phyloP scores from a whole-genome alignment of 2,888 invertebrate species.

The Himalopsyche kuldschensis region DNA sequence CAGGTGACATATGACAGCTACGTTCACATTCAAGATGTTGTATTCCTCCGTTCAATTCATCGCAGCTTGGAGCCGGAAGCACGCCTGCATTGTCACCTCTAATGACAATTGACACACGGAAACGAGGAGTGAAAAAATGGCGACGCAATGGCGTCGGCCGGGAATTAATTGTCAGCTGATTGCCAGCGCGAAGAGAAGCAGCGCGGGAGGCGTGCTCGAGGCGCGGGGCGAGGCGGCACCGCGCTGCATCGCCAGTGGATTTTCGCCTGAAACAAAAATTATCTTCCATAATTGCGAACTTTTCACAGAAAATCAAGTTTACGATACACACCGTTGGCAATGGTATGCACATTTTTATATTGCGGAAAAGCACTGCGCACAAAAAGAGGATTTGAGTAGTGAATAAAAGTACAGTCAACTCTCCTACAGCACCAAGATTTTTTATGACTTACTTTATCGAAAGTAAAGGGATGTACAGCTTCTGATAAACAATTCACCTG shows the following conservation, averaged over 20 bases:
- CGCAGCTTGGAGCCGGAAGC: background rate
- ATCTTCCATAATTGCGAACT: background rate
- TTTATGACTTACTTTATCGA: no score
- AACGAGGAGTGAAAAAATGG: background rate
- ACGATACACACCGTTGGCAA: no score
- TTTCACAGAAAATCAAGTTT: no score
- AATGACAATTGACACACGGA: background rate
- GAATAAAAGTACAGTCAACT: no score
- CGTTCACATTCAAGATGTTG: background rate
- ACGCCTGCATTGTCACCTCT: background rate
- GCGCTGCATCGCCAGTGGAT: conserved; percentile 58
- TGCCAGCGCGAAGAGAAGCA: conserved; percentile 43
- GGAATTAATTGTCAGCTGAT: conserved; percentile 52
- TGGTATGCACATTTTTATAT: background rate
- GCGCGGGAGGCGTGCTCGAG: conserved; percentile 47
- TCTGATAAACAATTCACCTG: no score
- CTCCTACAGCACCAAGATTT: no score
- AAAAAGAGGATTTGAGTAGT: no score
- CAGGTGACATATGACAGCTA: background rate
- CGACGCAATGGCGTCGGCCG: background rate
- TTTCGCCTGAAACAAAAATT: conserved; percentile 49
- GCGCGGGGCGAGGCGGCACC: conserved; percentile 45
- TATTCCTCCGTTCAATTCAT: background rate
- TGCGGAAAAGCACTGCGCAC: no score
- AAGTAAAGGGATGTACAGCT: no score